Base-by-base conservation (phyloP, 2,888 invertebrate species). In the Anticlea derivata region DNA sequence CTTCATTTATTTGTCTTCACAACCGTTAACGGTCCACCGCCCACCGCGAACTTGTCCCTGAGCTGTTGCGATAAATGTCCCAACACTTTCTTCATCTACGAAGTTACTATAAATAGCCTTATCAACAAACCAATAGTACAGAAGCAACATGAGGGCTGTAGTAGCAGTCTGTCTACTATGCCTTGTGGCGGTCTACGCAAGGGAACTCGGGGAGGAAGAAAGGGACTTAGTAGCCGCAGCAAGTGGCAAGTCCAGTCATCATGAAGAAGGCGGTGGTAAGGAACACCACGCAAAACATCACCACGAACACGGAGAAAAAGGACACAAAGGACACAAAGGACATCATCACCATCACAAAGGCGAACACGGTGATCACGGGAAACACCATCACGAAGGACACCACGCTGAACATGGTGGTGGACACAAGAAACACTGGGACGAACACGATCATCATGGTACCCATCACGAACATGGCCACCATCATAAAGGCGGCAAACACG, bases 321-420 rank as follows among this genome's bases (percentile, higher is more conserved):
- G 83, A 20, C 84, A 86, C 60, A 88, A 89, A 61, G 89, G 88
- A 1, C 88, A 89, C 58, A 86, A 89, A 62, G 86, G 82, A n/a
- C 87, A 87, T 58, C 89, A 89, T 37, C 89, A 89, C 34, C 88
- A 89, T 47, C 87, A 89, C 52, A 87, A 89, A 46, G 88, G 89
- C 1, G 85, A 89, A 0, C 87, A 89, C 6, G 84, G 82, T 5
- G 69, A 88, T 33, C 87, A 89, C 50, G 86, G 84, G 1, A 86
- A 86, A 47, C 88, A 89, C 51, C 88, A 89, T 46, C 86, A 89
- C 34, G 81, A 67, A 37, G 87, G 72, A 17, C 89, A 89, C 34
- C 88, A 89, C 31, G 81, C 83, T 12, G 88, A 88, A 59, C 83
- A 89, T 29, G 88, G 86, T 1, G 88, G 84, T 6, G 79, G 78